Evolutionary conservation across 1,140 invertebrate genomes (phyloP), one percentile per base, ranked within the genome.

Genomic region (Meteorus sp.): DNA sequence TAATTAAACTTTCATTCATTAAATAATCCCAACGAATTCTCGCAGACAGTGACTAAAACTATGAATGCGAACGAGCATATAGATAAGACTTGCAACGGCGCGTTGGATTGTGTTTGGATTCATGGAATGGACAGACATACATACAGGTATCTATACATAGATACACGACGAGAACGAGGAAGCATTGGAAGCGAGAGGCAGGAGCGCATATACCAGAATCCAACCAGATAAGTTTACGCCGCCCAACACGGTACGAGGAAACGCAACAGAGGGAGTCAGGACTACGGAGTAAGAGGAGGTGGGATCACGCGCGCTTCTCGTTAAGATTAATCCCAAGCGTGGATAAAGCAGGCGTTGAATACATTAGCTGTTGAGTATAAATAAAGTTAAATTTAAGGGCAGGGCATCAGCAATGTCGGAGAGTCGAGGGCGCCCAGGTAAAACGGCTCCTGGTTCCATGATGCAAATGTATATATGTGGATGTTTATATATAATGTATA

Each of bases 381-480:
- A 78, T 78, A 79, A 78, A 71, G 68, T 70, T 69, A 78, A 78
- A 79, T 79, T 79, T 77, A 79, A 77, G 75, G 72, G 74, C 66
- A 69, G 67, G 25, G 35, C 8, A 25, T 1, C 45, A 20, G 35
- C 25, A 67, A n/a, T n/a, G n/a, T n/a, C 58, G 44, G 61, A 66
- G 61, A 64, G 57, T 54, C 43, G 61, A 66, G 61, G 56, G 61
- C 64, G 65, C 61, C 60, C 68, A 65, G 65, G 67, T 69, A 66
- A 64, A 56, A 68, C 65, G 60, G 9, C 25, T 13, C n/a, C 29
- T 11, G 3, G 19, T 15, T n/a, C n/a, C n/a, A 39, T n/a, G n/a
- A n/a, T n/a, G n/a, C n/a, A n/a, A n/a, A n/a, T n/a, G n/a, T 39
- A 39, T 39, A 39, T 39, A 39, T 45, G 20, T 35, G n/a, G n/a